These are phyloP conservation scores for Monomorium pharaonis DNA, from an alignment of 1,140 invertebrate species.

Conservation along the genomic window DNA sequence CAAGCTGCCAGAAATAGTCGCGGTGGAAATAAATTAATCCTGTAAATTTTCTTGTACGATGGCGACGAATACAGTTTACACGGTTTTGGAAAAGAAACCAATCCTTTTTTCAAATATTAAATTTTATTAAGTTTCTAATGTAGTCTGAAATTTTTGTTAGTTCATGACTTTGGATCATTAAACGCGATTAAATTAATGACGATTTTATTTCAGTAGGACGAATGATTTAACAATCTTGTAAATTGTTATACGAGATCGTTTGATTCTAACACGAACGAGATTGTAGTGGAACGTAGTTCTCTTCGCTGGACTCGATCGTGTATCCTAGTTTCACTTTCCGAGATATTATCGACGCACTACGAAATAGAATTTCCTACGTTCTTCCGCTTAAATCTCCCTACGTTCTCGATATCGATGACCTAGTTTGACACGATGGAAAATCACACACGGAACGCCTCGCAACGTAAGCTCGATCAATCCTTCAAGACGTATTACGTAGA, in stretches of 20 bases:
- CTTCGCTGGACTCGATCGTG: background rate
- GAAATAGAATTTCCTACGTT: constrained; percentile 25
- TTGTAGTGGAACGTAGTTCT: background rate
- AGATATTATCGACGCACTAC: constrained; percentile 34
- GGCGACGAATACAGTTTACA: background rate
- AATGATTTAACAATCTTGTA: too few relatives aligned
- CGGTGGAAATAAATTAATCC: background rate
- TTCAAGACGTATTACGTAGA: background rate
- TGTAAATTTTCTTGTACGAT: background rate
- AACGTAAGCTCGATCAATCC: background rate
- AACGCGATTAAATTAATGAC: background rate
- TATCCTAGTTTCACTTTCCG: constrained; percentile 34
- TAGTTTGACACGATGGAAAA: constrained; percentile 28
- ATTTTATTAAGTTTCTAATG: background rate
- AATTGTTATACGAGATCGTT: background rate
- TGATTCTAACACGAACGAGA: background rate
- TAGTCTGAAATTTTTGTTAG: background rate
- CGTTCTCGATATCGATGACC: background rate
- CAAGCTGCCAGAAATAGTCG: background rate
- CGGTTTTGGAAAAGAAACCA: background rate
- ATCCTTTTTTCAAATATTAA: background rate
- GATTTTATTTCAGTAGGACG: background rate
- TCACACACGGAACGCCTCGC: background rate
- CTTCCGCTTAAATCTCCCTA: constrained; percentile 30
- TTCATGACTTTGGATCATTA: background rate